These are phyloP conservation scores for Drosophila novamexicana DNA, from an alignment of 1,140 invertebrate genomes.

Conservation along the genomic window DNA sequence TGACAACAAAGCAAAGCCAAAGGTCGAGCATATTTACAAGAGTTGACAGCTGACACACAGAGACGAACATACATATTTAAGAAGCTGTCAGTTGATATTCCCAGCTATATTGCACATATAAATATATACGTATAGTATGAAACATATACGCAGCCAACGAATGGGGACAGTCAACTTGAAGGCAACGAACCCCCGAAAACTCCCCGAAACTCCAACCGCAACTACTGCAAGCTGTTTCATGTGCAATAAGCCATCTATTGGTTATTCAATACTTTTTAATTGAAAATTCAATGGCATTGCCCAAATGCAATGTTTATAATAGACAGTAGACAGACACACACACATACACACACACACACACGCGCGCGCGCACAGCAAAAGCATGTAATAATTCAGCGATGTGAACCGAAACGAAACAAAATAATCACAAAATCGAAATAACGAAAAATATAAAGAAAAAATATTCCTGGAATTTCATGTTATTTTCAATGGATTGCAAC, in stretches of 20 bases:
- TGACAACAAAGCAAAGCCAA: conserved; percentile 41
- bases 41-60: conserved; percentile 44
- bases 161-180: neutral
- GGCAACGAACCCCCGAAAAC: neutral
- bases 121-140: neutral
- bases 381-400: neutral
- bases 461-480: conserved; percentile 2
- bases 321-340: neutral
- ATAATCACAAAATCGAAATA: conserved; percentile 17
- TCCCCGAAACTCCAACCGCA: too few species aligned
- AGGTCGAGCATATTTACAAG: conserved; percentile 51
- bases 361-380: neutral
- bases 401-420: neutral
- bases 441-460: neutral
- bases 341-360: conserved; percentile 9
- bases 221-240: neutral
- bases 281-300: conserved; percentile 22
- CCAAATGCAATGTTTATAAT: neutral
- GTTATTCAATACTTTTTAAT: conserved; percentile 44
- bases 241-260: conserved; percentile 20
- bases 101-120: neutral
- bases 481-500: neutral
- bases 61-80: conserved; percentile 24
- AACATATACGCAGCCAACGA: neutral
- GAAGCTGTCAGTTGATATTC: neutral